Evolutionary conservation across 1,140 invertebrate species (phyloP).

Genomic region (Panonychus citri): DNA sequence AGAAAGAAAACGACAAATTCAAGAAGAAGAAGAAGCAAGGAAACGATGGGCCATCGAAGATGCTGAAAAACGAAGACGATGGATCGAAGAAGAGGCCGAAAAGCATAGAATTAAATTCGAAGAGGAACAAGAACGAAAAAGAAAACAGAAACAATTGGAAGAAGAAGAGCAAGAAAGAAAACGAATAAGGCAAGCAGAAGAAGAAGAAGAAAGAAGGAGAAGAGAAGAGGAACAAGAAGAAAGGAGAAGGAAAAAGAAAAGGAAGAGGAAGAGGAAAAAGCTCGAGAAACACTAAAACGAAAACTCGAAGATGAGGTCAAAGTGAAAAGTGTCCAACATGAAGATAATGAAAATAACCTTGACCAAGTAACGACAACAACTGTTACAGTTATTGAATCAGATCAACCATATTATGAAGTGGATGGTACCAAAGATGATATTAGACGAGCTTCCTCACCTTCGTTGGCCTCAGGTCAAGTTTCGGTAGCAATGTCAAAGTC

Average conservation of each 20-base stretch:
- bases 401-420: too few species aligned
- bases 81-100: background rate
- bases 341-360: too few species aligned
- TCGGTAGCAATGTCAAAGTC: too few species aligned
- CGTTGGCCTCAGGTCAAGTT: too few species aligned
- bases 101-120: too few species aligned
- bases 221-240: background rate
- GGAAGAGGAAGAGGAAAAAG: background rate
- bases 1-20: background rate
- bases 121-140: too few species aligned
- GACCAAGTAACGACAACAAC: too few species aligned
- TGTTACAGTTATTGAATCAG: too few species aligned
- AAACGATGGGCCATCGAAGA: background rate
- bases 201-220: background rate
- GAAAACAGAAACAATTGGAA: background rate
- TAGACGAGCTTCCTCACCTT: too few species aligned
- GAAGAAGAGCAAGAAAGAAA: background rate
- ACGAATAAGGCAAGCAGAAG: background rate
- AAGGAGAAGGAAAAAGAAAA: background rate
- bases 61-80: background rate
- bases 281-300: background rate
- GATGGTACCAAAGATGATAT: too few species aligned
- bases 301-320: background rate
- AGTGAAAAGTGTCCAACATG: too few species aligned
- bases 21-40: background rate